Base-by-base conservation (phyloP, 2,113 vertebrate species). In the Sinocyclocheilus anophthalmus region DNA sequence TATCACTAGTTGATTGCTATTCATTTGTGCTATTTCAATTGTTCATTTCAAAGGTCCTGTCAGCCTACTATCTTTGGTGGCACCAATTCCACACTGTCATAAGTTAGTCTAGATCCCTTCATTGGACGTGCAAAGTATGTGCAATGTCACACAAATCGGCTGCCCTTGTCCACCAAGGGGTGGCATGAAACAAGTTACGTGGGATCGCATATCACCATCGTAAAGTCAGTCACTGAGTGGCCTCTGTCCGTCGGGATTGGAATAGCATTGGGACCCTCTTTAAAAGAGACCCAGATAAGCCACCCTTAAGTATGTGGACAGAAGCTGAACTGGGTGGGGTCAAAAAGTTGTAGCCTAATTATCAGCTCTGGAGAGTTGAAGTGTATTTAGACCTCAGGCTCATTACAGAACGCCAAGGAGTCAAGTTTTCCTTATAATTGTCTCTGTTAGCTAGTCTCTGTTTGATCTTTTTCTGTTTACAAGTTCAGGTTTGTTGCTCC, bases 311-410 rank as follows among this genome's bases (percentile, higher is more conserved):
- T 83, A 59, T 85, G 87, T 83, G 80, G 83, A 50, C 70, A 86
- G 10, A 92, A 91, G 91, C 72, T 90, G 91, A 91, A 87, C 88
- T 79, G 73, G 70, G 65, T 7, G 24, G 90, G 84, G 86, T 87
- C 33, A 16, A 86, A 91, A 91, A 84, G 76, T 87, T 91, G 86
- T 87, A 89, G 85, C 83, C 90, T 93, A 90, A 88, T 93, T 94
- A 92, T 88, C 88, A 83, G 10, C 77, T 80, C 77, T 63, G 14
- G 57, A 80, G 50, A 55, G 13, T 37, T 10, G 5, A 55, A 69
- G 26, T 37, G 26, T 10, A 57, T 72, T 55, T n/a, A 37, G 20
- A 1, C 6, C 81, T 24, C 4, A 24, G 48, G 26, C 63, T 50
- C 45, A 70, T 70, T 50, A 30, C 16, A 55, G 26, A 45, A 53